These are phyloP conservation scores for Meghimatium bilineatum DNA, from an alignment of 2,888 invertebrate species.

Conservation along the genomic window DNA sequence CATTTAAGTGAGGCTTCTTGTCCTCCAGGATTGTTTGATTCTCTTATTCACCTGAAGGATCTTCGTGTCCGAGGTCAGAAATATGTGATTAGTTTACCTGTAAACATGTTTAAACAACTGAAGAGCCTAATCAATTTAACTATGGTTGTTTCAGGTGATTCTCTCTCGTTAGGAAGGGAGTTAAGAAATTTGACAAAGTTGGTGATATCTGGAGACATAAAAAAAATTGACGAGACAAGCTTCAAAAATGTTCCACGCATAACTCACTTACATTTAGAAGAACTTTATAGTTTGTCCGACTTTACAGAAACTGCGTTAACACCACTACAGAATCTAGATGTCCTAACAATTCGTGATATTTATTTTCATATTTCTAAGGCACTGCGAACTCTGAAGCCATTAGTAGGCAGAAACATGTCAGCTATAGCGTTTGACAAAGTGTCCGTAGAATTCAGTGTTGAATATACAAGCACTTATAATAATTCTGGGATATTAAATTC, in stretches of 20 bases:
- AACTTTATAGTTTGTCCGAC: not conserved
- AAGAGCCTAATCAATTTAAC: not conserved
- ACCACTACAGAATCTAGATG: constrained; percentile 4
- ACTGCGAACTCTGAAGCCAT: not conserved
- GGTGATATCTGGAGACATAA: not conserved
- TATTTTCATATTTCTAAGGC: not conserved
- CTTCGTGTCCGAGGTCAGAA: not conserved
- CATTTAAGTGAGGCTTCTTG: not conserved
- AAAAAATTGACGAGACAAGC: not conserved
- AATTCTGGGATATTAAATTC: not conserved
- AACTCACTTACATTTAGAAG: not conserved
- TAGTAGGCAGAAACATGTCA: constrained; percentile 6
- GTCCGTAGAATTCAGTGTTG: not conserved
- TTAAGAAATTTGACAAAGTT: not conserved
- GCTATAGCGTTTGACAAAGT: not conserved
- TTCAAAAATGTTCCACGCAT: constrained; percentile 14
- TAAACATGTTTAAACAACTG: not conserved
- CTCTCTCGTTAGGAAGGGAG: not conserved
- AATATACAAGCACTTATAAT: not conserved
- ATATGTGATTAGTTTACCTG: not conserved
- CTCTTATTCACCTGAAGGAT: not conserved
- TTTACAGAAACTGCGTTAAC: constrained; percentile 6
- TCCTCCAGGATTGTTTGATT: not conserved
- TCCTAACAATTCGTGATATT: not conserved
- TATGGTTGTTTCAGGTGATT: not conserved